Conservation (phyloP, 2,888 invertebrate species). For the Ryuthela nishihirai region DNA sequence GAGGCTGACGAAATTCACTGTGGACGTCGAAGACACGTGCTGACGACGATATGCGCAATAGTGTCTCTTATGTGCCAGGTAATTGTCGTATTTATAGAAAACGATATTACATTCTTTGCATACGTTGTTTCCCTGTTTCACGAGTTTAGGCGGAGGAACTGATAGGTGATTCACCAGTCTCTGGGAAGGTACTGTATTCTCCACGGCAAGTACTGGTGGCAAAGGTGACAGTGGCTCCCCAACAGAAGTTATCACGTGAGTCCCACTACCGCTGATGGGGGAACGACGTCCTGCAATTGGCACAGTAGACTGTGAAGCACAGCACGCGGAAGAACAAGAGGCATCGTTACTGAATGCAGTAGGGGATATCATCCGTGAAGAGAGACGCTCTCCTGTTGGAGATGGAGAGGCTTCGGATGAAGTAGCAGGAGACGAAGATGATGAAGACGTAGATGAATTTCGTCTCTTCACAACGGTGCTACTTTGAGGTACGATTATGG, state of each 20-base stretch:
- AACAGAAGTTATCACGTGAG: too few relatives aligned
- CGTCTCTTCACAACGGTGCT: conserved; percentile 2
- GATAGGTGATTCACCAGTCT: too few relatives aligned
- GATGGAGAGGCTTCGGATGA: conserved; percentile 8
- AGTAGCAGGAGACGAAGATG: not conserved
- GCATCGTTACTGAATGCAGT: conserved; percentile 14
- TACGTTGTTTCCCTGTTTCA: conserved; percentile 88
- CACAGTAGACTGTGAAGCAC: not conserved
- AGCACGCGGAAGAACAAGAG: conserved; percentile 1
- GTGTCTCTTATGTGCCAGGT: conserved; percentile 86
- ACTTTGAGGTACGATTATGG: too few relatives aligned
- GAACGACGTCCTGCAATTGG: too few relatives aligned
- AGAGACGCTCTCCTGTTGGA: not conserved
- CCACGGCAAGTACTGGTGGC: conserved; percentile 9
- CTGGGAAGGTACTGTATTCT: not conserved
- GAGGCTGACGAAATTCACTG: conserved; percentile 14
- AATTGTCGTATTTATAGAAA: conserved; percentile 94
- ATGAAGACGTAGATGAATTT: conserved; percentile 3
- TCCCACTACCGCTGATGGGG: too few relatives aligned
- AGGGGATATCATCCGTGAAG: conserved; percentile 2
- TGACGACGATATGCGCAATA: conserved; percentile 67
- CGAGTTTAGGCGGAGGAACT: conserved; percentile 56
- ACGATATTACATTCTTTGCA: conserved; percentile 97
- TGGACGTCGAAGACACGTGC: conserved; percentile 42
- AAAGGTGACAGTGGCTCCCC: conserved; percentile 8